Percentiles rank a stretch among this genome's conserved stretches.
Conservation (phyloP, 2,888 invertebrate species). For the Junonia oenone region DNA sequence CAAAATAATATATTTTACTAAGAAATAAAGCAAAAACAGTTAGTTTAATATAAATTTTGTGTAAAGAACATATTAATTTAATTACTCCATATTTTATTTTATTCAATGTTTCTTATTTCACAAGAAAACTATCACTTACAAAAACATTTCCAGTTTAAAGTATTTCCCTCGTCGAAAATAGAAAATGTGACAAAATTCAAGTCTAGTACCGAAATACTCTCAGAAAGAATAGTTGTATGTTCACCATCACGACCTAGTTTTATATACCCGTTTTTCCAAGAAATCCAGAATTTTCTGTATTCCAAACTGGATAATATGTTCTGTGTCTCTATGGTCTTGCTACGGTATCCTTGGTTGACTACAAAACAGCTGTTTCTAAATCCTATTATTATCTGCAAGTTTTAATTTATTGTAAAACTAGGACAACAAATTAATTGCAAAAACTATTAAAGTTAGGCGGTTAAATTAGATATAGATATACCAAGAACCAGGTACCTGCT, state of each 20-base stretch:
- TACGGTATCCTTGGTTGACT: neutral
- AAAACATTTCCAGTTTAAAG: neutral
- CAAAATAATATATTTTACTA: too few species aligned
- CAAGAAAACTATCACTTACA: neutral
- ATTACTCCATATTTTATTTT: too few species aligned
- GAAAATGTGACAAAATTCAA: neutral
- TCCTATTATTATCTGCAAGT: neutral
- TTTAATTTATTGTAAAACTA: neutral
- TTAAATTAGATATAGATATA: too few species aligned
- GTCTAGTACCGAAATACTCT: neutral
- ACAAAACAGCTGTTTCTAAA: neutral
- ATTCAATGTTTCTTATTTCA: too few species aligned
- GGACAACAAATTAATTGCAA: neutral
- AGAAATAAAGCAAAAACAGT: neutral
- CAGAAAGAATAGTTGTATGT: neutral
- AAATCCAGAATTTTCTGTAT: neutral
- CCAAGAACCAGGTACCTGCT: too few species aligned
- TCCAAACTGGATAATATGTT: neutral
- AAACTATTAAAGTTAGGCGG: too few species aligned
- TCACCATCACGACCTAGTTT: neutral
- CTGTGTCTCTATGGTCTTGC: neutral
- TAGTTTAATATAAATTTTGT: too few species aligned
- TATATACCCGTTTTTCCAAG: neutral
- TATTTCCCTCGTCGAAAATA: neutral
- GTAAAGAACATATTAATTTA: too few species aligned